Evolutionary conservation across 2,888 invertebrate genomes (phyloP).

Genomic region (Zaprionus bogoriensis): DNA sequence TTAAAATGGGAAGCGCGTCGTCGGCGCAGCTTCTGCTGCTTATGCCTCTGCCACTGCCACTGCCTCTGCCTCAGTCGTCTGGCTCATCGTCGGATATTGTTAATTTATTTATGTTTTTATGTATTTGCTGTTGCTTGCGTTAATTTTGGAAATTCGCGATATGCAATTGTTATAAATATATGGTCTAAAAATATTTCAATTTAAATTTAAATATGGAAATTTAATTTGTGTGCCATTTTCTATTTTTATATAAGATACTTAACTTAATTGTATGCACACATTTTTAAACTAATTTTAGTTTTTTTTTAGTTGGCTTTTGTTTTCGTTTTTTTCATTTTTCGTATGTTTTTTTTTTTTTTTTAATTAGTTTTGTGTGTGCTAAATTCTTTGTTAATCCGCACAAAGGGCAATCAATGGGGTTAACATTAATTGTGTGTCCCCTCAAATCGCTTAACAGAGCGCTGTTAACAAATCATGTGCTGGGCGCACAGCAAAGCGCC

Average conservation of each 20-base stretch:
- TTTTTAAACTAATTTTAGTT: not conserved
- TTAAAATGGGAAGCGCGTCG: slow-evolving; percentile 37
- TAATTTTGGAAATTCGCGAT: not conserved
- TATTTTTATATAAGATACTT: not conserved
- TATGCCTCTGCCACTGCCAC: not conserved
- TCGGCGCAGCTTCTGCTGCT: not conserved
- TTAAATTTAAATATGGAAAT: not conserved
- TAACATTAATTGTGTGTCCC: slow-evolving; percentile 25
- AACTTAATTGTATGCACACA: not conserved
- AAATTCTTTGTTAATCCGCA: slow-evolving; percentile 16
- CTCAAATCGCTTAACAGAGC: slow-evolving; percentile 39
- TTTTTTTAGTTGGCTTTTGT: slow-evolving; percentile 10
- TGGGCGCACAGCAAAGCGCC: slow-evolving; percentile 56
- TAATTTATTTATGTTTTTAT: slow-evolving; percentile 7
- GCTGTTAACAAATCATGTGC: slow-evolving; percentile 51
- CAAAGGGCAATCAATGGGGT: slow-evolving; percentile 24
- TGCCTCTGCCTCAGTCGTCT: not conserved
- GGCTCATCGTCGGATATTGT: not conserved
- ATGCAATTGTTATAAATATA: not conserved
- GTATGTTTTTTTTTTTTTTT: not conserved
- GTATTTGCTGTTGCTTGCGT: not conserved
- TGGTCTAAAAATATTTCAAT: not conserved
- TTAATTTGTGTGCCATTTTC: not conserved
- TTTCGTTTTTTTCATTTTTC: not conserved
- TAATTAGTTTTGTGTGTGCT: slow-evolving; percentile 18